Percentiles rank a stretch among this genome's conserved stretches.
phyloP scores from a whole-genome alignment of 2,888 invertebrate species.

The Ametastegia equiseti region DNA sequence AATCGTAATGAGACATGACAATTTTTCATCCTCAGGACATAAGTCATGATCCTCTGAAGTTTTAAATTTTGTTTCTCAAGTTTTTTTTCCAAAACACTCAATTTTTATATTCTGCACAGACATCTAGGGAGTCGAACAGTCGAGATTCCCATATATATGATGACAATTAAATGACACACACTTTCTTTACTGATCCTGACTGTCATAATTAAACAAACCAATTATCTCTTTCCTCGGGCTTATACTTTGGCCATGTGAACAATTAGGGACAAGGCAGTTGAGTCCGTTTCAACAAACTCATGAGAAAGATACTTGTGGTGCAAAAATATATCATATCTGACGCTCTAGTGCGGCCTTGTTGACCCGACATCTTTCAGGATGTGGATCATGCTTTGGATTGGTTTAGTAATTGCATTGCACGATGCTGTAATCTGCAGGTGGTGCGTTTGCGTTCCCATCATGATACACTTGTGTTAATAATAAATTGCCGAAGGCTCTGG shows the following conservation, averaged over 20 bases:
- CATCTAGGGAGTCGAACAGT: too few relatives aligned
- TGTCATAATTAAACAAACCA: too few relatives aligned
- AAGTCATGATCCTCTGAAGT: too few relatives aligned
- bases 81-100: too few relatives aligned
- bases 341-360: slow-evolving; percentile 8
- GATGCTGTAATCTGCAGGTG: not conserved
- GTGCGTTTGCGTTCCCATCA: not conserved
- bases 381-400: slow-evolving; percentile 8
- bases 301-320: not conserved
- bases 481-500: too few relatives aligned
- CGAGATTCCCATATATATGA: too few relatives aligned
- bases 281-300: not conserved
- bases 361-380: slow-evolving; percentile 35
- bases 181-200: too few relatives aligned
- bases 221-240: not conserved
- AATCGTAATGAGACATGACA: too few relatives aligned
- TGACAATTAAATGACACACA: too few relatives aligned
- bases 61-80: too few relatives aligned
- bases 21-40: too few relatives aligned
- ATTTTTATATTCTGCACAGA: too few relatives aligned
- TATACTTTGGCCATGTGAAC: not conserved
- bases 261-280: slow-evolving; percentile 28
- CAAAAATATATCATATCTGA: slow-evolving; percentile 7
- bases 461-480: not conserved
- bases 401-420: not conserved